phyloP scores from a whole-genome alignment of 2,888 invertebrate species.

The Geotrupes spiniger region DNA sequence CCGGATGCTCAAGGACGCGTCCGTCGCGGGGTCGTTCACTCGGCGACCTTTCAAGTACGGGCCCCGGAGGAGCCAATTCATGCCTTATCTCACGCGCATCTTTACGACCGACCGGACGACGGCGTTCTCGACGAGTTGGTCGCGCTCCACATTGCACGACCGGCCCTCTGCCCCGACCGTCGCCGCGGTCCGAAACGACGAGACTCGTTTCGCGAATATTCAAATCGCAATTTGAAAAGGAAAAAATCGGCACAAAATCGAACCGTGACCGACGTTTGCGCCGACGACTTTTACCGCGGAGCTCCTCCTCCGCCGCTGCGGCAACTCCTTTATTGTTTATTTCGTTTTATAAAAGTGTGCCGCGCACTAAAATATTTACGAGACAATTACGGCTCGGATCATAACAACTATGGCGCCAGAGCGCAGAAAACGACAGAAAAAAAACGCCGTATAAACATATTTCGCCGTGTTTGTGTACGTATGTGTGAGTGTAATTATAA shows the following conservation, averaged over 20 bases:
- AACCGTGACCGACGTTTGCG: no score
- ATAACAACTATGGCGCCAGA: conserved; percentile 1
- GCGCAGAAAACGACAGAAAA: background rate
- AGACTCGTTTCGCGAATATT: background rate
- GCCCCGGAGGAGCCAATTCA: conserved; percentile 11
- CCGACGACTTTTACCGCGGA: no score
- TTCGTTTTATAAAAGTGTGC: no score
- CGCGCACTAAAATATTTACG: conserved; percentile 2
- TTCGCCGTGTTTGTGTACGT: no score
- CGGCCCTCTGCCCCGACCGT: background rate
- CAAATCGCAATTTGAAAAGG: no score
- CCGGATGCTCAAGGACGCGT: conserved; percentile 38
- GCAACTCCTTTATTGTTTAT: no score
- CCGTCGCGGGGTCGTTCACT: conserved; percentile 38
- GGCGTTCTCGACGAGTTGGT: conserved; percentile 10
- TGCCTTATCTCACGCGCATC: background rate
- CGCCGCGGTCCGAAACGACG: conserved; percentile 1
- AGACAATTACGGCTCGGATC: background rate
- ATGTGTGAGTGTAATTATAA: no score
- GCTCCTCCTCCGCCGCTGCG: no score
- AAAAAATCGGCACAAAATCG: no score
- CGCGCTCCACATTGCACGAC: no score
- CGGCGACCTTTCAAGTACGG: conserved; percentile 45
- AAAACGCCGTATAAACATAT: background rate
- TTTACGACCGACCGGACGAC: conserved; percentile 2